Percentiles rank a stretch among this genome's conserved stretches.
Conservation (phyloP, 2,888 invertebrate species). For the Lypha dubia region DNA sequence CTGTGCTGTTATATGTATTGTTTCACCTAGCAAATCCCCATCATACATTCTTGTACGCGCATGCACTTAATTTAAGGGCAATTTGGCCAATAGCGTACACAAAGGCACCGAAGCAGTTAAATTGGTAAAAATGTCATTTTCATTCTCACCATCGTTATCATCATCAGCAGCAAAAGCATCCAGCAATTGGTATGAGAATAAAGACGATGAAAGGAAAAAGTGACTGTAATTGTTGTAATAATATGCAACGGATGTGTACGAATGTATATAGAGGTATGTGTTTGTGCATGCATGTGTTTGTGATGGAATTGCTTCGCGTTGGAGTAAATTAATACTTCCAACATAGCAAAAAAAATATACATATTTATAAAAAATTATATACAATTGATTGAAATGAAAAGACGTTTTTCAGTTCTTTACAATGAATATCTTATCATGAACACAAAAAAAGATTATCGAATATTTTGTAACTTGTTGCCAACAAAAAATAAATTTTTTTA, state of each 20-base stretch:
- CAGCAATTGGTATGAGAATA: constrained; percentile 13
- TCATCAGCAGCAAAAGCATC: constrained; percentile 25
- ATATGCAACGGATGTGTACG: constrained; percentile 70
- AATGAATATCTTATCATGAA: constrained; percentile 10
- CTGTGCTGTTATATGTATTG: neutral
- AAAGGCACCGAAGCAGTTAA: constrained; percentile 71
- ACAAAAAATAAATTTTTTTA: constrained; percentile 2
- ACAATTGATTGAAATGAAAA: constrained; percentile 35
- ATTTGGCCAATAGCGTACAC: constrained; percentile 75
- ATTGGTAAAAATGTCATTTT: constrained; percentile 68
- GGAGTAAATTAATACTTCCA: constrained; percentile 59
- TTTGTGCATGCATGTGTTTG: constrained; percentile 36
- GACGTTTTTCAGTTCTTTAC: constrained; percentile 21
- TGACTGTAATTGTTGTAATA: constrained; percentile 50
- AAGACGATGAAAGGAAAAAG: constrained; percentile 28
- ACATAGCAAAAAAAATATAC: neutral
- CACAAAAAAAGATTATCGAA: constrained; percentile 27
- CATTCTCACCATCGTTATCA: constrained; percentile 33
- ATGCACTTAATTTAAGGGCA: constrained; percentile 72
- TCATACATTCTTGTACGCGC: constrained; percentile 63
- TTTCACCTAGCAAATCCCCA: constrained; percentile 56
- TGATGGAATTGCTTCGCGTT: constrained; percentile 20
- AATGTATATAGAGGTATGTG: constrained; percentile 50
- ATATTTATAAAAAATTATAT: too few species aligned
- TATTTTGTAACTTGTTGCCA: constrained; percentile 49